Evolutionary conservation across 2,888 invertebrate species (phyloP).

Genomic region (Lagria hirta): DNA sequence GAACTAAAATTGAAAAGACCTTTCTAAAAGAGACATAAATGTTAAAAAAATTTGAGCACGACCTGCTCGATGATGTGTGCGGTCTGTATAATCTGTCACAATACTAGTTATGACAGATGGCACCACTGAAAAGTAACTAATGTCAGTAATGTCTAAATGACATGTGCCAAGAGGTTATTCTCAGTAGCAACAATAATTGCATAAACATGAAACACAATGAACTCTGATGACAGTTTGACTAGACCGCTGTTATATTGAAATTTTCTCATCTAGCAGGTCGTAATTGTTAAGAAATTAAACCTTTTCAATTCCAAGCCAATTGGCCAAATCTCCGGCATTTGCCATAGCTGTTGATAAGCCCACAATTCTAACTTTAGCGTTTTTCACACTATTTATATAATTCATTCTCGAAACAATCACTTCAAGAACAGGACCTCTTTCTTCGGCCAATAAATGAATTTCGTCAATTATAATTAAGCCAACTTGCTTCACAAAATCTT

Average conservation of each 20-base stretch:
- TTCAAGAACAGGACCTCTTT: conserved; percentile 87
- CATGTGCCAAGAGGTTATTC: too few species aligned
- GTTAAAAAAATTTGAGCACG: conserved; percentile 24
- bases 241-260: too few species aligned
- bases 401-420: conserved; percentile 98
- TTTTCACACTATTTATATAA: conserved; percentile 90
- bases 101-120: too few species aligned
- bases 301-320: conserved; percentile 88
- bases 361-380: conserved; percentile 79
- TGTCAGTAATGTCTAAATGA: too few species aligned
- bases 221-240: too few species aligned
- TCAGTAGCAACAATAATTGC: too few species aligned
- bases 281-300: conserved; percentile 30
- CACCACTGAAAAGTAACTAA: too few species aligned
- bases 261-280: too few species aligned
- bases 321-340: conserved; percentile 94
- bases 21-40: too few species aligned
- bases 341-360: conserved; percentile 97
- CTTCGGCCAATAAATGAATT: conserved; percentile 93
- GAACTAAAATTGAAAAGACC: conserved; percentile 97
- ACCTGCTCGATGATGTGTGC: conserved; percentile 1
- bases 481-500: conserved; percentile 90
- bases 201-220: too few species aligned
- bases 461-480: conserved; percentile 95
- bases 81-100: too few species aligned